phyloP scores from a whole-genome alignment of 2,797 vertebrate genomes.

The Macroramphosus scolopax region DNA sequence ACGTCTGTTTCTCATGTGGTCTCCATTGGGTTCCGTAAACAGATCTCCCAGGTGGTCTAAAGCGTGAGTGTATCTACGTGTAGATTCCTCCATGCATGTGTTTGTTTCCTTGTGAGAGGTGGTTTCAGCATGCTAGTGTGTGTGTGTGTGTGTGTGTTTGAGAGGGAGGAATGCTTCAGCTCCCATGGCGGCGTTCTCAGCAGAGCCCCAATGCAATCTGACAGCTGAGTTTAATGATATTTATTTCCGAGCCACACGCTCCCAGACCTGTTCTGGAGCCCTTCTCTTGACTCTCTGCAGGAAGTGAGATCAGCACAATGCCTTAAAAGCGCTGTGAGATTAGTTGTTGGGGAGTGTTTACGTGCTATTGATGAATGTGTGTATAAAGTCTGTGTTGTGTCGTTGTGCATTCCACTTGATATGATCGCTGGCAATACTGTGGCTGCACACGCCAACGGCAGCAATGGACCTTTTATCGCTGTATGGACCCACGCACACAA shows the following conservation, averaged over 20 bases:
- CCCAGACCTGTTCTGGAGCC: conserved; percentile 62
- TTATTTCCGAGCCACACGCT: conserved; percentile 71
- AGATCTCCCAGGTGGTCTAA: conserved; percentile 86
- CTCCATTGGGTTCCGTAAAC: conserved; percentile 80
- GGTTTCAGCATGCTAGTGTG: conserved; percentile 18
- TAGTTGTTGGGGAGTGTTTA: conserved; percentile 56
- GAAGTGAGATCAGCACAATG: conserved; percentile 34
- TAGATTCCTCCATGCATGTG: conserved; percentile 16
- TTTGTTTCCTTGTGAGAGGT: conserved; percentile 27
- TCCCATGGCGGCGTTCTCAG: conserved; percentile 47
- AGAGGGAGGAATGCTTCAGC: conserved; percentile 71
- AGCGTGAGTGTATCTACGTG: conserved; percentile 22
- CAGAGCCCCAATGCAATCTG: conserved; percentile 69
- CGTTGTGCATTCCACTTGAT: background rate
- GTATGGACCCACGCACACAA: too few relatives aligned
- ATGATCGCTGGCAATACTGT: conserved; percentile 20
- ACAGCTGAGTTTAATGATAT: conserved; percentile 73
- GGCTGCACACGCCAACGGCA: conserved; percentile 35
- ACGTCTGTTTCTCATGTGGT: conserved; percentile 58
- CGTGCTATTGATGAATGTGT: conserved; percentile 42
- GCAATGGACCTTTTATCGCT: conserved; percentile 49
- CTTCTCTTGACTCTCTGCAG: conserved; percentile 28
- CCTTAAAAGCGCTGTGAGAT: conserved; percentile 48
- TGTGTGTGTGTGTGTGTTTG: conserved; percentile 39
- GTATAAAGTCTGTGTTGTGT: conserved; percentile 18